Evolutionary conservation across 2,797 vertebrate species (phyloP), one percentile per base, ranked within the genome.

Genomic region (Momotus momota): DNA sequence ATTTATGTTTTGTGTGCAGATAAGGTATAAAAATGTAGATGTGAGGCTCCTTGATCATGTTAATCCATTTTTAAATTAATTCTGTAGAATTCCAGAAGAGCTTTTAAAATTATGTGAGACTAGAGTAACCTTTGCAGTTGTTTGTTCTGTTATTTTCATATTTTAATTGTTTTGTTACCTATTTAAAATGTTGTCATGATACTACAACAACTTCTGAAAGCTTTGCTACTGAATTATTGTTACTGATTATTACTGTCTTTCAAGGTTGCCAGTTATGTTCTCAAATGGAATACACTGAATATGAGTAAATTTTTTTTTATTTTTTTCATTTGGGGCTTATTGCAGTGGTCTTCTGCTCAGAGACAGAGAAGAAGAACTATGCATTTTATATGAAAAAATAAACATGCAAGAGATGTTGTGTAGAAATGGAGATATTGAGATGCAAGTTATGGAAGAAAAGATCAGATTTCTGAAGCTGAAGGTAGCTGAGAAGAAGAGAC

Each of bases 311-410:
- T 17, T 65, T 54, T 54, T 8, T 1, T 12, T 17, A 16, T 9
- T 25, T 25, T 80, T 95, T 88, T 65, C 5, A 67, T 94, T 92
- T 96, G 70, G 75, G 40, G 77, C 87, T 96, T 52, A 40, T 89
- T 72, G 8, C 94, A 99, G 99, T 43, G 98, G 98, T 16, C 97
- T 99, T 81, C 98, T 99, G 88, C 98, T 99, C 84, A 98, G 98
- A 95, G 98, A 99, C 86, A 97, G 99, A 21, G 99, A 99, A 93
- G 98, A 99, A 92, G 99, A 99, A 97, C 87, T 99, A 40, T 98
- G 98, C 58, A 96, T 97, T 96, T 98, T 99, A 95, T 96, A 98
- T 52, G 98, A 99, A 91, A 99, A 99, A 97, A 88, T 98, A 87
- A 98, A 98, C 71, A 93, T 97, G 70, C 99, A 98, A 93, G 98